Percentiles rank a stretch among this genome's conserved stretches.
Conservation (phyloP, 1,140 invertebrate genomes). For the Tachypleus tridentatus region DNA sequence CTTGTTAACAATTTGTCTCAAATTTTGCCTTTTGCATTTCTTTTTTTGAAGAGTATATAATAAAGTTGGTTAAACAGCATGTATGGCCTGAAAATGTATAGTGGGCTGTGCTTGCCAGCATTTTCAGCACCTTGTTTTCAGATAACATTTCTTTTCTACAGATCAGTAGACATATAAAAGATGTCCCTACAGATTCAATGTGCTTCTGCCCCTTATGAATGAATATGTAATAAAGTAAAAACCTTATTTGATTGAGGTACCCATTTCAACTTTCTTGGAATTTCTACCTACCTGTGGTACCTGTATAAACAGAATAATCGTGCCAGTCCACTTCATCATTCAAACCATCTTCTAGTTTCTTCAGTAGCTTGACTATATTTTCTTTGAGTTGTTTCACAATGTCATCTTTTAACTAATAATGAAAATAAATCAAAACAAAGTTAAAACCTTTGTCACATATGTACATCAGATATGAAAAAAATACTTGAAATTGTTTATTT, state of each 20-base stretch:
- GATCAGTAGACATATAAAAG: neutral
- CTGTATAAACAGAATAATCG: constrained; percentile 42
- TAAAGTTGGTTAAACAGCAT: too few species aligned
- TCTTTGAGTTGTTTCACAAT: neutral
- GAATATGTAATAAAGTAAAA: neutral
- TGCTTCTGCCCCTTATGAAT: neutral
- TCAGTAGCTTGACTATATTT: constrained; percentile 11
- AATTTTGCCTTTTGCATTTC: too few species aligned
- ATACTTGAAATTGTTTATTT: too few species aligned
- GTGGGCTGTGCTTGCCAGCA: too few species aligned
- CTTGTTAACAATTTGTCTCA: too few species aligned
- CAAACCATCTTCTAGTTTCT: constrained; percentile 14
- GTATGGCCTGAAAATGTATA: too few species aligned
- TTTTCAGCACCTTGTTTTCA: too few species aligned
- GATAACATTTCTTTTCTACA: neutral
- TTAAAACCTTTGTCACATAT: too few species aligned
- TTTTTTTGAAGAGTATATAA: too few species aligned
- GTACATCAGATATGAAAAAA: too few species aligned
- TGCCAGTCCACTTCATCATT: constrained; percentile 11
- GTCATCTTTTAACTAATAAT: neutral
- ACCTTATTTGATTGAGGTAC: constrained; percentile 4
- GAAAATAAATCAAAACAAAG: too few species aligned
- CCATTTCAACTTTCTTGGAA: too few species aligned
- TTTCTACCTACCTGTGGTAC: constrained; percentile 29
- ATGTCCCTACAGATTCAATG: neutral